Percentiles rank a stretch among this genome's conserved stretches.
These are phyloP conservation scores for Peromyscus eremicus DNA, from an alignment of 2,797 vertebrate species.

Conservation along the genomic window DNA sequence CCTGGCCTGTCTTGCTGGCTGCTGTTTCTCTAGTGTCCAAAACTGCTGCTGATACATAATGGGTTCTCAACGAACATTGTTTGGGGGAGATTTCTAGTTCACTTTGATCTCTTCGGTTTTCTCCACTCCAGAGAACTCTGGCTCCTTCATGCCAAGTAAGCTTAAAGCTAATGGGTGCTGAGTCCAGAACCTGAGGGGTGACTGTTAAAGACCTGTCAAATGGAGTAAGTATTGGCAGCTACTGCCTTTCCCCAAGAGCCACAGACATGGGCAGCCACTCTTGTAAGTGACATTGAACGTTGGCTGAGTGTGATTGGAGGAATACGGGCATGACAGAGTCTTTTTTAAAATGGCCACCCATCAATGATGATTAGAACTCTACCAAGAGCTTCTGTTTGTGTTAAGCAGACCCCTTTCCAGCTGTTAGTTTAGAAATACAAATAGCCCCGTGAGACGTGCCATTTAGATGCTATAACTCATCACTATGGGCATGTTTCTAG, in stretches of 20 bases:
- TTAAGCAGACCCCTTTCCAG: background rate
- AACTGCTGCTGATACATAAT: background rate
- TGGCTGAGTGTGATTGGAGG: background rate
- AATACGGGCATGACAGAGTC: background rate
- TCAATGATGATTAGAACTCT: constrained; percentile 1
- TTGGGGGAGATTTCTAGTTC: background rate
- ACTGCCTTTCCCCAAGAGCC: background rate
- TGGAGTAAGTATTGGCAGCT: background rate
- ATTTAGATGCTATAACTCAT: constrained; percentile 45
- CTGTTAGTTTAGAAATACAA: constrained; percentile 52
- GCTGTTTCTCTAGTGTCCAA: background rate
- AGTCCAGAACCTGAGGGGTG: background rate
- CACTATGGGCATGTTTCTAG: constrained; percentile 41
- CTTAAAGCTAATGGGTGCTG: background rate
- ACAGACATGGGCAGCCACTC: background rate
- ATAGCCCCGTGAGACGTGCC: background rate
- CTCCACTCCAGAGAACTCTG: background rate
- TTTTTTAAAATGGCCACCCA: background rate
- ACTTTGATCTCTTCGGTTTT: background rate
- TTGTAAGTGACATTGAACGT: background rate
- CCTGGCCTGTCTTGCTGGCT: background rate
- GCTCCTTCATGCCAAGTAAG: background rate
- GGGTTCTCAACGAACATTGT: background rate
- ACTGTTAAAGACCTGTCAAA: constrained; percentile 7
- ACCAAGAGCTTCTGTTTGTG: constrained; percentile 28